Base-by-base conservation (phyloP, 1,140 invertebrate genomes). In the Hycleus cichorii region DNA sequence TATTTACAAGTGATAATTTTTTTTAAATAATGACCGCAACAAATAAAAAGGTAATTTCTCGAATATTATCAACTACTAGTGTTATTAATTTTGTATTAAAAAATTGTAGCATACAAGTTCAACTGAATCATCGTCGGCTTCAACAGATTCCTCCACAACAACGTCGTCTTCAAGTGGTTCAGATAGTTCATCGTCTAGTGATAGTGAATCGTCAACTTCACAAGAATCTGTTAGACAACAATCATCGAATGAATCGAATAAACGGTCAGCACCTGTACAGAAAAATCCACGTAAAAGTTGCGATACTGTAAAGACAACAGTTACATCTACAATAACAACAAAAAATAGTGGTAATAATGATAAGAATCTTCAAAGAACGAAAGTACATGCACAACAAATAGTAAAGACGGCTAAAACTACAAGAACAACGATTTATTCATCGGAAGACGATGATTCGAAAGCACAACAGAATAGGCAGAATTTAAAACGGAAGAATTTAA, bases 131-230 rank as follows among this genome's bases (percentile, higher is more conserved):
- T 57, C 58, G 24, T 64, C 62, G 9, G 66, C 59, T 27, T 65
- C 65, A 12, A 57, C 63, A 32, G 62, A 57, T 48, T 65, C 66
- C 25, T 81, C 80, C 26, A 83, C 80, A 62, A 86, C 83, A 48
- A 82, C 78, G n/a, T 83, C 82, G 57, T 82, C 83, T 46, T 83
- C 82, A 0, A 83, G 81, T 63, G 85, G 83, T 12, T 87, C 86
- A 0, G 85, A 85, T 48, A 83, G 83, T 0, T 84, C 81, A 45
- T 85, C 84, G n/a, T 83, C 83, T 9, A 87, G 84, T 60, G 79
- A 80, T 64, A 77, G 76, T 8, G 80, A 81, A 47, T 77, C 76
- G 3, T 78, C 78, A 3, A 71, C 72, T 3, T 80, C 79, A 38
- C 72, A 67, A 56, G 69, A 64, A 65, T 64, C 75, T 60, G 68